Conservation (phyloP, 2,888 invertebrate genomes). For the Drosophila atripex region DNA sequence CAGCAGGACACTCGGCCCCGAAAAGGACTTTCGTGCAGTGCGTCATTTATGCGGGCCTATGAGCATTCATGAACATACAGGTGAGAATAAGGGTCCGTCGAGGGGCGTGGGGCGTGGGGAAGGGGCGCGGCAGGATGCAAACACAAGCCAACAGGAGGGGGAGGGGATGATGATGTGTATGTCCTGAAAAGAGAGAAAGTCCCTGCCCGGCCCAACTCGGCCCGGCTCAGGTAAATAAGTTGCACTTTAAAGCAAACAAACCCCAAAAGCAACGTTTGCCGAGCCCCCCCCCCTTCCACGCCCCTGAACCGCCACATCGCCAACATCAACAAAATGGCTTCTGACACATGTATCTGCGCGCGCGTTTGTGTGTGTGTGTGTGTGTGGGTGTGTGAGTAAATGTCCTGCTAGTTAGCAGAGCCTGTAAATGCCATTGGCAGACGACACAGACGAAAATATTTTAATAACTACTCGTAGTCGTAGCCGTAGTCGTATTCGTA, state of each 20-base stretch:
- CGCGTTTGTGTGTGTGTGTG: conserved; percentile 4
- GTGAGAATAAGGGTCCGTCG: neutral
- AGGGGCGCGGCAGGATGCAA: neutral
- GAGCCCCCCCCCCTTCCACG: neutral
- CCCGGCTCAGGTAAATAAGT: conserved; percentile 60
- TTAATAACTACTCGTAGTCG: conserved; percentile 63
- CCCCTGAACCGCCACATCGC: neutral
- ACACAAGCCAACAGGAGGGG: neutral
- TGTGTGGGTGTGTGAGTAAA: conserved; percentile 6
- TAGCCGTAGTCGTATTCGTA: conserved; percentile 33
- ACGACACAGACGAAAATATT: conserved; percentile 65
- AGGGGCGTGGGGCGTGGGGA: neutral
- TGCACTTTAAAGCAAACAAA: conserved; percentile 68
- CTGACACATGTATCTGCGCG: conserved; percentile 17
- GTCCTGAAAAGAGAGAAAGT: neutral
- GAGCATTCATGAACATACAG: conserved; percentile 28
- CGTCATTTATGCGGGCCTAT: conserved; percentile 64
- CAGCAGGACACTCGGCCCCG: conserved; percentile 31
- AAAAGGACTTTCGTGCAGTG: conserved; percentile 40
- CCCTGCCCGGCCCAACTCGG: neutral
- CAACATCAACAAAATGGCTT: conserved; percentile 45
- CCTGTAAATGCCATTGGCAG: conserved; percentile 62
- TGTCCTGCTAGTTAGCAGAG: conserved; percentile 50
- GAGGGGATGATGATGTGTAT: neutral
- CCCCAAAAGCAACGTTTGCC: conserved; percentile 18